Conservation (phyloP, 2,888 invertebrate genomes). For the Chrysolina haemoptera region DNA sequence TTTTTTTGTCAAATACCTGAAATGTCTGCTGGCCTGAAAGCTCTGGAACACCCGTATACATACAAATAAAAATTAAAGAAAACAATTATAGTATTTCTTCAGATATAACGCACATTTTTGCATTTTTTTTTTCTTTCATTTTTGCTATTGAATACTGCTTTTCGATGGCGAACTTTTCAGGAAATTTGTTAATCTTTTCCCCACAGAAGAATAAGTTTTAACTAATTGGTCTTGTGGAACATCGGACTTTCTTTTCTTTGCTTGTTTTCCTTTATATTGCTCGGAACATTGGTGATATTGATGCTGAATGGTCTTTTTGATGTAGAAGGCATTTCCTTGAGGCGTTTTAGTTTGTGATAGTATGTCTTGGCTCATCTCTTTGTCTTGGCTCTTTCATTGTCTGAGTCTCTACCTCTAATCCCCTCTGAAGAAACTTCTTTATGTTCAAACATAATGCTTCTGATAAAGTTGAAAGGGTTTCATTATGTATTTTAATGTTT, state of each 20-base stretch:
- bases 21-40: too few relatives aligned
- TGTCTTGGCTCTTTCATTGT: neutral
- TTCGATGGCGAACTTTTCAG: neutral
- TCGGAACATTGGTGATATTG: neutral
- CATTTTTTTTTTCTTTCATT: too few relatives aligned
- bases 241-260: neutral
- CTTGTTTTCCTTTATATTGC: neutral
- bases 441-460: neutral
- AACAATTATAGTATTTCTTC: too few relatives aligned
- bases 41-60: too few relatives aligned
- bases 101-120: too few relatives aligned
- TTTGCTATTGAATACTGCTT: too few relatives aligned
- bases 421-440: too few relatives aligned
- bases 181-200: too few relatives aligned
- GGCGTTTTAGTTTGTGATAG: neutral
- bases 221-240: slow-evolving; percentile 8
- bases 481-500: slow-evolving; percentile 1
- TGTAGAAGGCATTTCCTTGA: neutral
- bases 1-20: too few relatives aligned
- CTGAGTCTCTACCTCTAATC: neutral
- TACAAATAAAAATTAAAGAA: too few relatives aligned
- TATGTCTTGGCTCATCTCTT: neutral
- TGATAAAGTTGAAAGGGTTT: neutral
- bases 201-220: slow-evolving; percentile 17
- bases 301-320: neutral